phyloP scores from a whole-genome alignment of 1,140 invertebrate genomes.

The Drosophila lacertosa region DNA sequence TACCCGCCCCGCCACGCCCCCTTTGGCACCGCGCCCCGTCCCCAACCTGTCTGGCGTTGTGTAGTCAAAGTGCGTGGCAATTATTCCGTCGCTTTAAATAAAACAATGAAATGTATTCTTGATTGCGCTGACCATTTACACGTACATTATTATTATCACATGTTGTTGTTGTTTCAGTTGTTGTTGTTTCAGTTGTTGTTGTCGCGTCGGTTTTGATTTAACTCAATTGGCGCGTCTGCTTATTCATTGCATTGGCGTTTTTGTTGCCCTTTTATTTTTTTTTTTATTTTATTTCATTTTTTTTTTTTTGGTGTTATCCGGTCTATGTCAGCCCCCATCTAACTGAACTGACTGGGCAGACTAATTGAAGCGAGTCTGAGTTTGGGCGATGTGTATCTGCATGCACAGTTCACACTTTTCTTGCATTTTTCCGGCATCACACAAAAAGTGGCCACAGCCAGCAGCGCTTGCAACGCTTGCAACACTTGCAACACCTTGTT shows the following conservation, averaged over 20 bases:
- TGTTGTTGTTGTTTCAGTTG: slow-evolving; percentile 12
- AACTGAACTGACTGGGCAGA: slow-evolving; percentile 60
- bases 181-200: slow-evolving; percentile 23
- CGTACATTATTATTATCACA: slow-evolving; percentile 36
- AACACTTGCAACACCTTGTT: slow-evolving; percentile 51
- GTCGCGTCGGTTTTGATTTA: slow-evolving; percentile 77
- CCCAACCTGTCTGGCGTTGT: slow-evolving; percentile 18
- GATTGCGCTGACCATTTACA: slow-evolving; percentile 66
- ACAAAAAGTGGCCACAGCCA: slow-evolving; percentile 33
- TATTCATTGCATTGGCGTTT: slow-evolving; percentile 65
- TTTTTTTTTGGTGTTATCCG: slow-evolving; percentile 71
- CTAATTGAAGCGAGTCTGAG: slow-evolving; percentile 79
- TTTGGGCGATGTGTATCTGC: slow-evolving; percentile 67
- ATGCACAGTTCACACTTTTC: slow-evolving; percentile 82
- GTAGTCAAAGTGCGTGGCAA: slow-evolving; percentile 82
- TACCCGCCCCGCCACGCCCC: background rate
- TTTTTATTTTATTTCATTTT: slow-evolving; percentile 23
- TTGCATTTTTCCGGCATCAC: slow-evolving; percentile 56
- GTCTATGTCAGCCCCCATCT: slow-evolving; percentile 49
- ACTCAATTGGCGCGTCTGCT: slow-evolving; percentile 76
- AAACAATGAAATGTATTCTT: slow-evolving; percentile 79
- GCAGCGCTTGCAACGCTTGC: slow-evolving; percentile 29
- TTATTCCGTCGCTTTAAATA: slow-evolving; percentile 75
- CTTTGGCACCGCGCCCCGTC: background rate
- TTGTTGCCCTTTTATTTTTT: slow-evolving; percentile 7